Evolutionary conservation across 1,140 invertebrate species (phyloP).

Genomic region (Onthophagus taurus): DNA sequence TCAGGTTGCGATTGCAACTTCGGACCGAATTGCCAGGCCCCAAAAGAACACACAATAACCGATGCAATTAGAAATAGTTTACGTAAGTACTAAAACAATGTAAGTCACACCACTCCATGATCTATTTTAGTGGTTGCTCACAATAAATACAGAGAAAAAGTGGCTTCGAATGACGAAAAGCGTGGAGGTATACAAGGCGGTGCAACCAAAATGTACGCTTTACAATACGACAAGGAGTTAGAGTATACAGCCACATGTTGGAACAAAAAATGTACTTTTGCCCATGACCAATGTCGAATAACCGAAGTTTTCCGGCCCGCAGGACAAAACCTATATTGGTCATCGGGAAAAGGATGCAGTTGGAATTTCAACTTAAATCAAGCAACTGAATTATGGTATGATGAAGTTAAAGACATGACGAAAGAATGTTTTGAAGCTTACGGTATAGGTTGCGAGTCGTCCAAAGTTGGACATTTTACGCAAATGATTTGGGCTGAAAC

Average conservation of each 20-base stretch:
- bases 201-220: background rate
- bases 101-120: no score
- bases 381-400: background rate
- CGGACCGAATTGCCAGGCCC: no score
- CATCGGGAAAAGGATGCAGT: background rate
- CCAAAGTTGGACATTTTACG: background rate
- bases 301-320: background rate
- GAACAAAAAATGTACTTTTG: background rate
- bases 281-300: background rate
- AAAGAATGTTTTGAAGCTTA: background rate
- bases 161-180: background rate
- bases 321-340: background rate
- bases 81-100: no score
- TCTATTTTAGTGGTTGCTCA: conserved; percentile 1
- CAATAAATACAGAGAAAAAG: background rate
- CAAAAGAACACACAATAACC: no score
- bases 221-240: background rate
- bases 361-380: background rate
- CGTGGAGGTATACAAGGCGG: background rate
- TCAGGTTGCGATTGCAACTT: no score
- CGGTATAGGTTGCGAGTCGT: background rate
- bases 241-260: background rate
- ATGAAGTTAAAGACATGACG: background rate
- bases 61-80: no score
- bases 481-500: background rate